Evolutionary conservation across 2,888 invertebrate species (phyloP), one percentile per base, ranked within the genome.

Genomic region (Oxytorus armatus): DNA sequence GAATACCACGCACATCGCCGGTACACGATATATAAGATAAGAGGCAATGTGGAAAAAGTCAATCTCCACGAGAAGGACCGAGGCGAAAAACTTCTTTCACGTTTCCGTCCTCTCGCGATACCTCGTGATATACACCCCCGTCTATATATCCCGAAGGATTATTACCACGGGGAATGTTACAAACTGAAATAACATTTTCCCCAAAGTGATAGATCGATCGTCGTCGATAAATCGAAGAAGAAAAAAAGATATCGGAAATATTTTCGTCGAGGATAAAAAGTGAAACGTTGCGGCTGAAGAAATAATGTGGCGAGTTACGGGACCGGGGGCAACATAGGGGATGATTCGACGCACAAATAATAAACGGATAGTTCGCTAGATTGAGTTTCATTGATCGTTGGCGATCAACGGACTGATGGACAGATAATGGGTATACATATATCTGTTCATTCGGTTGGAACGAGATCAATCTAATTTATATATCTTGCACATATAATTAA

Each of bases 401-500:
- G 8, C 23, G 74, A 55, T 74, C 53, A 42, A 39, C 18, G 21
- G 23, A 72, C 23, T 51, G 61, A 72, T 49, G 61, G 25, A 42
- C 49, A 42, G 55, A 65, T 74, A 23, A 55, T 65, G n/a, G 21
- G 10, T 57, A 57, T 33, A 57, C 33, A 33, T 57, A 57, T 18
- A 53, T 42, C 23, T 49, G 51, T 16, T 68, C 59, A 68, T 29
- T 70, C 63, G 59, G 53, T 49, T 68, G 57, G 77, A 77, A 76
- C 57, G 49, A 76, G 76, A 75, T 72, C 61, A 53, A 79, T 82
- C 63, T 79, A 79, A 79, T 79, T 77, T 82, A 82, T 82, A 79
- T 77, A 77, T 79, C 59, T 44, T 53, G 68, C 77, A 77, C 70
- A 74, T 82, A 82, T 77, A 73, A 79, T 82, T 79, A 79, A 82